Conservation (phyloP, 2,888 invertebrate genomes). For the Trichogramma dendrolimi region DNA sequence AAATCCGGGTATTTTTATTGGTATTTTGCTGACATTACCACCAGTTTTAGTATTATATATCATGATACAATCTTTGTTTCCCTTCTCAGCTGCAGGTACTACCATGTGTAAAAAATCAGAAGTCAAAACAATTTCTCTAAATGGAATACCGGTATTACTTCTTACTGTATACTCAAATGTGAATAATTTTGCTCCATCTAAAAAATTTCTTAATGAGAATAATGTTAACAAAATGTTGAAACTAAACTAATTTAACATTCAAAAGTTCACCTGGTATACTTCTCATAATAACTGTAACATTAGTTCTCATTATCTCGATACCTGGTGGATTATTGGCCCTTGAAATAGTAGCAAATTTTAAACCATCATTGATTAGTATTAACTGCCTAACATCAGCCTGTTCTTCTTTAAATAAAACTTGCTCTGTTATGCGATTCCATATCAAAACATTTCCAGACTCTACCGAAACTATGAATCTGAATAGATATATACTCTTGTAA, state of each 20-base stretch:
- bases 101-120: slow-evolving; percentile 76
- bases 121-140: slow-evolving; percentile 75
- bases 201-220: slow-evolving; percentile 12
- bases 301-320: slow-evolving; percentile 62
- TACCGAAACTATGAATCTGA: slow-evolving; percentile 75
- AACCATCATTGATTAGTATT: slow-evolving; percentile 69
- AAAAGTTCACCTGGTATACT: slow-evolving; percentile 65
- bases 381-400: slow-evolving; percentile 77
- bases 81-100: slow-evolving; percentile 77
- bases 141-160: slow-evolving; percentile 65
- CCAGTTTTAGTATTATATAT: slow-evolving; percentile 82
- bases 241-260: not conserved
- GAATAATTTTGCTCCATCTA: slow-evolving; percentile 73
- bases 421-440: slow-evolving; percentile 76
- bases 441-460: slow-evolving; percentile 88
- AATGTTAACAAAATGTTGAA: not conserved
- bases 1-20: slow-evolving; percentile 54
- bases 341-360: slow-evolving; percentile 71
- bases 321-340: slow-evolving; percentile 63
- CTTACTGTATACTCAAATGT: slow-evolving; percentile 79
- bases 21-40: slow-evolving; percentile 55
- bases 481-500: slow-evolving; percentile 22
- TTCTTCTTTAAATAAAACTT: slow-evolving; percentile 77
- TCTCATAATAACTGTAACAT: slow-evolving; percentile 66
- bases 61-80: slow-evolving; percentile 74